Evolutionary conservation across 1,140 invertebrate species (phyloP), one percentile per base, ranked within the genome.

Genomic region (Eumaeus atala): DNA sequence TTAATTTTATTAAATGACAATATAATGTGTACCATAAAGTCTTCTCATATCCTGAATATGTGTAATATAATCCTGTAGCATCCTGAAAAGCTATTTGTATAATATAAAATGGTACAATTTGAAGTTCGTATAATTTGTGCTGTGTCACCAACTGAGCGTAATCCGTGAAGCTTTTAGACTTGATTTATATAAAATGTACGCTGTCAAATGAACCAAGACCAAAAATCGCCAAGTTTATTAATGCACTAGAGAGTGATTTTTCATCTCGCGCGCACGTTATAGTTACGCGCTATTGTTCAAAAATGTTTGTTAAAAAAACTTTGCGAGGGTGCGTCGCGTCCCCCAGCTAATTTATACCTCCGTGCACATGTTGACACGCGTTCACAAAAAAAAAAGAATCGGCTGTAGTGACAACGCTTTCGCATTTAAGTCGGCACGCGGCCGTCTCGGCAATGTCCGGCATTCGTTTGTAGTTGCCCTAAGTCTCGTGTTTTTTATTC

Each of bases 291-390:
- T 72, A 84, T 87, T 87, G 84, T 87, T 87, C 74, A 75, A 75
- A 72, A 74, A 74, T 77, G 62, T 77, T 77, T 81, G 71, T 77
- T 70, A 77, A 83, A 84, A 81, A 83, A 81, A 80, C 66, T 77
- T 74, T 67, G 78, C 74, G 70, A 82, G 83, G 83, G 83, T 77
- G 72, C 68, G 62, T 61, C 49, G 56, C 63, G 65, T 76, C 77
- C 81, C 83, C 79, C 60, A 67, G 80, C 80, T 84, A 87, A 87
- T 84, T 86, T 87, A 77, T 74, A 83, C 72, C 71, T 72, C 64
- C 72, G 68, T 67, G 83, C 83, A 81, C 81, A 86, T 84, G 84
- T 84, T 81, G 84, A 84, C 84, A 87, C 84, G 81, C 73, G 83
- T 69, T 71, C 55, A 37, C 35, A 70, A 70, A 74, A 77, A 80